Evolutionary conservation across 2,888 invertebrate species (phyloP).

Genomic region (Corbicula japonica): DNA sequence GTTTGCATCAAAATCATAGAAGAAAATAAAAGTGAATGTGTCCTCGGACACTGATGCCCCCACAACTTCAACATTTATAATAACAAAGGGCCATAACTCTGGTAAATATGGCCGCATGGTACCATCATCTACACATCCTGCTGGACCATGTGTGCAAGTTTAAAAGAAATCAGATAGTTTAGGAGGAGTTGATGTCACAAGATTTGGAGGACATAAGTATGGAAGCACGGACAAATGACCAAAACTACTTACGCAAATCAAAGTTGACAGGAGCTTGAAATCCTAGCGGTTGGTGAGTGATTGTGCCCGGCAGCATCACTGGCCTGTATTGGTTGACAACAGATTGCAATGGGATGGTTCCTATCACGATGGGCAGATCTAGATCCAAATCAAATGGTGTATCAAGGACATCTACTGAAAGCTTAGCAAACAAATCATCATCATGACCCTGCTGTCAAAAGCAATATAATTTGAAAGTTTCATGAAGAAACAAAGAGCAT

Average conservation of each 20-base stretch:
- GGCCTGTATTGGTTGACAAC: slow-evolving; percentile 50
- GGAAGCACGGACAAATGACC: neutral
- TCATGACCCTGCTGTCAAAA: neutral
- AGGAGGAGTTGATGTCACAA: too few relatives aligned
- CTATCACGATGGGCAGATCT: slow-evolving; percentile 47
- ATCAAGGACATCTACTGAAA: slow-evolving; percentile 61
- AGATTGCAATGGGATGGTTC: slow-evolving; percentile 60
- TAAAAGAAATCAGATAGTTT: too few relatives aligned
- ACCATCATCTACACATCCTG: neutral
- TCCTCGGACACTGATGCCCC: too few relatives aligned
- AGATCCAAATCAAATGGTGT: slow-evolving; percentile 66
- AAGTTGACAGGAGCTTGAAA: slow-evolving; percentile 39
- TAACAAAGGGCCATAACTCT: neutral
- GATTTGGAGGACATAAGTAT: too few relatives aligned
- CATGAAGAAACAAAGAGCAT: neutral
- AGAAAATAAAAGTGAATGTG: too few relatives aligned
- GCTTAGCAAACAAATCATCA: slow-evolving; percentile 25
- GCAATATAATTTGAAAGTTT: neutral
- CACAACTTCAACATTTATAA: neutral
- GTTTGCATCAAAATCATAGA: too few relatives aligned
- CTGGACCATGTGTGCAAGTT: too few relatives aligned
- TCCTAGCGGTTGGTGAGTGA: slow-evolving; percentile 51
- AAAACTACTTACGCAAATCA: slow-evolving; percentile 47
- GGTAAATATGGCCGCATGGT: neutral
- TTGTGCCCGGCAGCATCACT: slow-evolving; percentile 34